These are phyloP conservation scores for Ammodytes marinus DNA, from an alignment of 2,113 vertebrate genomes.

Conservation along the genomic window DNA sequence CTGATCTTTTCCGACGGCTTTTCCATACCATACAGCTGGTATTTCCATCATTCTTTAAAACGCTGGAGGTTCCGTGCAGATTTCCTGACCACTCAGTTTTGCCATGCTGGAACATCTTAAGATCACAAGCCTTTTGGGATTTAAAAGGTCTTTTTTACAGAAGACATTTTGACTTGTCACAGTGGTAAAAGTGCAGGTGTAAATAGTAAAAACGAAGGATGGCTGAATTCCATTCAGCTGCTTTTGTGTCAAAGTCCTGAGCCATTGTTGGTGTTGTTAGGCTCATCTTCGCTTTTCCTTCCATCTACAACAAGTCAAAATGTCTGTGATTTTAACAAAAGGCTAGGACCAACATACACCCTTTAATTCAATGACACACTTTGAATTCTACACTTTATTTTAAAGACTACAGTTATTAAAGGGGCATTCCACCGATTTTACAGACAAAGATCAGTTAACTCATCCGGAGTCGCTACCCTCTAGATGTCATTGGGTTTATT, in stretches of 20 bases:
- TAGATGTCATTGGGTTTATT: neutral
- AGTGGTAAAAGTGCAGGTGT: neutral
- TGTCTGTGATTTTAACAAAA: neutral
- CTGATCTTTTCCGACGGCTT: conserved; percentile 1
- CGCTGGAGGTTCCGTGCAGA: conserved; percentile 45
- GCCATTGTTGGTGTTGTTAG: neutral
- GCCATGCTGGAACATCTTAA: neutral
- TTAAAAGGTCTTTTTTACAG: neutral
- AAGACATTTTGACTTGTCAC: neutral
- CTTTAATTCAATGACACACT: neutral
- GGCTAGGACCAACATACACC: neutral
- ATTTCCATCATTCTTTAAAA: neutral
- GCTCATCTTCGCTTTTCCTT: neutral
- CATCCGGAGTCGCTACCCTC: neutral
- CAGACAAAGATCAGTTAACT: neutral
- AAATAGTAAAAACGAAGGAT: neutral
- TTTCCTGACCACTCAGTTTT: conserved; percentile 25
- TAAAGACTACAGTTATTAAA: neutral
- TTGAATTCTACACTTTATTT: neutral
- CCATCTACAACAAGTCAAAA: neutral
- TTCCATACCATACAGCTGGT: neutral
- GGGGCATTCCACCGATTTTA: neutral
- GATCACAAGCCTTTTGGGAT: neutral
- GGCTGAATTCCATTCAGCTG: neutral
- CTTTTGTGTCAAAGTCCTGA: neutral